These are phyloP conservation scores for Heliconius cydno DNA, from an alignment of 2,888 invertebrate genomes.

Conservation along the genomic window DNA sequence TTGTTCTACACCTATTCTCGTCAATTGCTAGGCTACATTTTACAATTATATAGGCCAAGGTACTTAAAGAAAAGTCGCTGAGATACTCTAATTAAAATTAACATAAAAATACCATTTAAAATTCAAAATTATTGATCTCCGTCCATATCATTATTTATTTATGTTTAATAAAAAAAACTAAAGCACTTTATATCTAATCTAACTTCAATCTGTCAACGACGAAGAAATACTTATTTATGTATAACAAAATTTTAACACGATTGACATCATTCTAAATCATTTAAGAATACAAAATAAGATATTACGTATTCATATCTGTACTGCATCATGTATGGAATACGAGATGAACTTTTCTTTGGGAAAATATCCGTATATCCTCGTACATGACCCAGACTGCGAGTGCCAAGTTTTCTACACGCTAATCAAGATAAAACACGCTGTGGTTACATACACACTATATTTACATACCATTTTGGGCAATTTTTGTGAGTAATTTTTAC, in stretches of 20 bases:
- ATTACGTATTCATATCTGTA: slow-evolving; percentile 11
- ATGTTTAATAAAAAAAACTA: no score
- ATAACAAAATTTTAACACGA: neutral
- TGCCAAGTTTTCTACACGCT: slow-evolving; percentile 30
- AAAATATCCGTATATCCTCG: slow-evolving; percentile 21
- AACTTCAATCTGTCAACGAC: neutral
- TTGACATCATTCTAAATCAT: slow-evolving; percentile 4
- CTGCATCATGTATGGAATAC: slow-evolving; percentile 5
- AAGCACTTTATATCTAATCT: no score
- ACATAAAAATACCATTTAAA: no score
- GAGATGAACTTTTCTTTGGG: slow-evolving; percentile 13
- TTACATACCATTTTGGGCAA: slow-evolving; percentile 10
- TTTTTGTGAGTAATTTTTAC: neutral
- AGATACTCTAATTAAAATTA: no score
- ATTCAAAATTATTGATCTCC: no score
- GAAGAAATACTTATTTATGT: neutral
- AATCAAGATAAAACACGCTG: slow-evolving; percentile 30
- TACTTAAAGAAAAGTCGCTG: no score
- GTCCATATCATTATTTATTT: no score
- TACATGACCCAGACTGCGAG: slow-evolving; percentile 23
- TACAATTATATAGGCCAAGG: no score
- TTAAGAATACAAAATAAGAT: neutral
- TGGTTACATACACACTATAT: slow-evolving; percentile 14
- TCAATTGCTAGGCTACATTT: no score
- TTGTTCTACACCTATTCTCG: no score